Evolutionary conservation across 1,140 invertebrate species (phyloP).

Genomic region (Pogonomyrmex barbatus): DNA sequence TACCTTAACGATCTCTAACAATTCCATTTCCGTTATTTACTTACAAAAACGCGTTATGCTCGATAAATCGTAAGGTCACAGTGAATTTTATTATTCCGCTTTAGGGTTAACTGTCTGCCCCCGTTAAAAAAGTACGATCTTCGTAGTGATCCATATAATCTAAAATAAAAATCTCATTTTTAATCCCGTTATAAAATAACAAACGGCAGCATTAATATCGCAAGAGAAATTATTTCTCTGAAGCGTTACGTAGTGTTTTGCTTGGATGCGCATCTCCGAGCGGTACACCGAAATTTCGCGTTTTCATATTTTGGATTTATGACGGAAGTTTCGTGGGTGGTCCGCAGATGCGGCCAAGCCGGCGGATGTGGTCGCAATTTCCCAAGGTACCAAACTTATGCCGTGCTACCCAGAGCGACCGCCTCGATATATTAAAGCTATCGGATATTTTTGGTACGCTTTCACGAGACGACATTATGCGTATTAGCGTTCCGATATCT

Average conservation of each 20-base stretch:
- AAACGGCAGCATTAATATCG: constrained; percentile 59
- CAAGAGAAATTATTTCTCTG: constrained; percentile 58
- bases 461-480: constrained; percentile 34
- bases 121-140: background rate
- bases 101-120: background rate
- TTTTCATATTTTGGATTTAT: constrained; percentile 68
- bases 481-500: constrained; percentile 12
- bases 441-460: constrained; percentile 76
- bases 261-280: constrained; percentile 60
- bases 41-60: background rate
- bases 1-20: constrained; percentile 46
- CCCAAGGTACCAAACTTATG: constrained; percentile 72
- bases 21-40: constrained; percentile 9
- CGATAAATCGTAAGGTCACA: background rate
- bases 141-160: background rate
- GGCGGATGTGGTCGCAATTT: constrained; percentile 79
- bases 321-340: constrained; percentile 78
- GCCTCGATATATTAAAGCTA: constrained; percentile 72
- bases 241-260: constrained; percentile 56
- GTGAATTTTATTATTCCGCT: background rate
- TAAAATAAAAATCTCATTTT: no score
- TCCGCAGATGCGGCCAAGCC: constrained; percentile 79
- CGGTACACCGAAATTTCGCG: constrained; percentile 63
- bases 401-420: constrained; percentile 67
- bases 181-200: constrained; percentile 13